Conservation (phyloP, 1,140 invertebrate species). For the Megalonaias nervosa region DNA sequence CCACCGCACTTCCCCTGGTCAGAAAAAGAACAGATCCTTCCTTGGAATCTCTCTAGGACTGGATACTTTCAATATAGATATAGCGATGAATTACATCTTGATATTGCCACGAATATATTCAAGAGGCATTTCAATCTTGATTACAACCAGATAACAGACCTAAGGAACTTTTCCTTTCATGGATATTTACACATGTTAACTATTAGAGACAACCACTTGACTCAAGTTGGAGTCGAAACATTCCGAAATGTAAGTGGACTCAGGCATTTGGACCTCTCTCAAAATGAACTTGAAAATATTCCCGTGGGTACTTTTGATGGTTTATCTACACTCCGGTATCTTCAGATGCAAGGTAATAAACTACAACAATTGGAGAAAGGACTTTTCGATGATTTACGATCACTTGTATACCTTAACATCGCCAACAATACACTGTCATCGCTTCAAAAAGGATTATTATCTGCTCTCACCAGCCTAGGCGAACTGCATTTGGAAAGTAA, state of each 20-base stretch:
- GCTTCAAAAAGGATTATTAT: slow-evolving; percentile 35
- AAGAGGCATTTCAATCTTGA: slow-evolving; percentile 38
- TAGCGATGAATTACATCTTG: slow-evolving; percentile 23
- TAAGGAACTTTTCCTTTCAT: slow-evolving; percentile 37
- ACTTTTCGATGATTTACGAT: not conserved
- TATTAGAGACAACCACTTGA: slow-evolving; percentile 34
- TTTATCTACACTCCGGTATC: too few species aligned
- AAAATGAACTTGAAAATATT: slow-evolving; percentile 32
- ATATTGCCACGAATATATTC: slow-evolving; percentile 34
- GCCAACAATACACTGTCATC: slow-evolving; percentile 35
- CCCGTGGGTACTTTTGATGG: slow-evolving; percentile 27
- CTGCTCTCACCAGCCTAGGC: slow-evolving; percentile 31
- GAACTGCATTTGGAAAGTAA: slow-evolving; percentile 42
- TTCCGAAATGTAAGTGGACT: slow-evolving; percentile 41
- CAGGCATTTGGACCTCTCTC: slow-evolving; percentile 39
- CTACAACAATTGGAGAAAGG: too few species aligned
- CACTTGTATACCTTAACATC: slow-evolving; percentile 15
- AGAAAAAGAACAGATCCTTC: slow-evolving; percentile 9
- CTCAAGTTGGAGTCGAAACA: slow-evolving; percentile 25
- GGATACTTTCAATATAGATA: slow-evolving; percentile 40
- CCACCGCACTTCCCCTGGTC: slow-evolving; percentile 48
- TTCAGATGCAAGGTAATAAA: too few species aligned
- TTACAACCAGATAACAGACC: slow-evolving; percentile 40
- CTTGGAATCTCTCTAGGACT: slow-evolving; percentile 39
- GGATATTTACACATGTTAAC: slow-evolving; percentile 47